Conservation (phyloP, 53 echinoderm and acorn worm species). For the Astropecten irregularis region DNA sequence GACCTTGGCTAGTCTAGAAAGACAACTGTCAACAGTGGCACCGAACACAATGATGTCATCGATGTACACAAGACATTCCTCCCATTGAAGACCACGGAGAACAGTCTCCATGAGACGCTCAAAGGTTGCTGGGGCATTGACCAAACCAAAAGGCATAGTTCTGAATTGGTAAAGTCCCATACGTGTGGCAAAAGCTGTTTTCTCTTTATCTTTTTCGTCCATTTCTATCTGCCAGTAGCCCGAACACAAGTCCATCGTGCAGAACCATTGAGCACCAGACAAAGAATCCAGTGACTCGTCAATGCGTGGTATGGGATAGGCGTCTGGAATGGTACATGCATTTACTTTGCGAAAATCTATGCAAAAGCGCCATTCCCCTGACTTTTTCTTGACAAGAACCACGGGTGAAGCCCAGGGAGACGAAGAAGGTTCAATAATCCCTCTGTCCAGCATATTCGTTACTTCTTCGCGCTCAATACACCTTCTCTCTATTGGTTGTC, state of each 20-base stretch:
- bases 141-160: constrained; percentile 22
- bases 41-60: constrained; percentile 49
- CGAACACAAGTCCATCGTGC: constrained; percentile 8
- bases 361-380: not conserved
- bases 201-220: constrained; percentile 8
- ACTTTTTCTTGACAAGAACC: not conserved
- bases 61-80: constrained; percentile 18
- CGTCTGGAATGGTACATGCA: constrained; percentile 6
- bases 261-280: not conserved
- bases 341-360: not conserved
- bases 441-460: not conserved
- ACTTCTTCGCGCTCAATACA: not conserved
- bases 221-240: constrained; percentile 28
- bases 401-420: not conserved
- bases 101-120: constrained; percentile 7
- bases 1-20: not conserved
- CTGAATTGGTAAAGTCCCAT: constrained; percentile 29
- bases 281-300: constrained; percentile 8
- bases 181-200: constrained; percentile 6
- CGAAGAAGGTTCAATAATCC: constrained; percentile 16
- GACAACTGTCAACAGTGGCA: not conserved
- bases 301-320: constrained; percentile 7
- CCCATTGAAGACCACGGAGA: constrained; percentile 25
- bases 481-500: constrained; percentile 1
- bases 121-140: constrained; percentile 27